Evolutionary conservation across 2,113 vertebrate species (phyloP), one percentile per base, ranked within the genome.

Genomic region (Haemorhous mexicanus): DNA sequence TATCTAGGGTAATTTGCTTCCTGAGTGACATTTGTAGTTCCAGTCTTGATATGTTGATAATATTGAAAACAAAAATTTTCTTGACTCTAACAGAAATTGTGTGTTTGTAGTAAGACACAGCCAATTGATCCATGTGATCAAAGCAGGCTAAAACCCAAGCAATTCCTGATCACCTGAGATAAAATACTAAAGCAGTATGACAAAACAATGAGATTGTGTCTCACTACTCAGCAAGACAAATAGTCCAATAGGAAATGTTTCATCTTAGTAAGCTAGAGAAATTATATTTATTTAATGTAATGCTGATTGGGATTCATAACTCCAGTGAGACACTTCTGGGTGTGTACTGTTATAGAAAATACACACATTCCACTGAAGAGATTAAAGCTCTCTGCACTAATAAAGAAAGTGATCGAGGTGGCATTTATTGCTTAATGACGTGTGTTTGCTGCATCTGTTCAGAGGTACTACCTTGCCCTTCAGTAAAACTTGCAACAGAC

Each of bases 311-410:
- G 59, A 77, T 69, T 86, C 47, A 39, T 88, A 86, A 90, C 11
- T 12, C 87, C 43, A 27, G 61, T 82, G 89, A 95, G 81, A 87
- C 62, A 21, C 56, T 74, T 90, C 14, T 78, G 95, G 91, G 94
- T 93, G 93, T 94, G 89, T 64, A 26, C 20, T 77, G 26, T 8
- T 83, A 21, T 20, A 69, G 50, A 83, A 82, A 91, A 67, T 11
- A 33, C 16, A 66, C 59, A 39, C 35, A 33, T 78, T 77, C 69
- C 39, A 44, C 35, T 26, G 4, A 35, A 47, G 41, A 39, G 19
- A 80, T 62, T 72, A 77, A 84, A 88, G 68, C 23, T 86, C 35
- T 90, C 67, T 76, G 14, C 16, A 28, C 14, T 88, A 59, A 62
- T 66, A 66, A 85, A 44, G 53, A 69, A 93, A 77, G 75, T 50